phyloP scores from a whole-genome alignment of 1,140 invertebrate species.

The Drusus annulatus region DNA sequence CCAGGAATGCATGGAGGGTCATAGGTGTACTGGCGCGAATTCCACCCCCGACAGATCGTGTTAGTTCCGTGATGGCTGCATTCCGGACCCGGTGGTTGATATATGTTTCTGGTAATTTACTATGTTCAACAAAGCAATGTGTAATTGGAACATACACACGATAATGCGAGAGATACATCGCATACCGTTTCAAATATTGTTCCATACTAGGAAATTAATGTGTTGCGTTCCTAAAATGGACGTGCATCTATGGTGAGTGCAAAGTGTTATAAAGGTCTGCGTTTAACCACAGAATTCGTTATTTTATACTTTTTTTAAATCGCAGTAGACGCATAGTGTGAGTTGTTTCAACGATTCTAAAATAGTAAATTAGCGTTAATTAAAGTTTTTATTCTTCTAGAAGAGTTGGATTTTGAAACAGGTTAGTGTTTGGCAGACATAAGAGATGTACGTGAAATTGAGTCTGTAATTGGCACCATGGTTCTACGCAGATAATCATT shows the following conservation, averaged over 20 bases:
- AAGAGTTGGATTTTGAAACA: neutral
- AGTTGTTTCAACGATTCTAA: too few species aligned
- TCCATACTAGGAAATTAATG: too few species aligned
- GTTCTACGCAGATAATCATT: neutral
- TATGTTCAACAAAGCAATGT: conserved; percentile 6
- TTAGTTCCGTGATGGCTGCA: neutral
- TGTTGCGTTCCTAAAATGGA: too few species aligned
- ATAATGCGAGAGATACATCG: conserved; percentile 1
- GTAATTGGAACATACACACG: conserved; percentile 9
- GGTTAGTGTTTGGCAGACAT: neutral
- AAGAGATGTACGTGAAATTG: neutral
- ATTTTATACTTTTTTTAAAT: too few species aligned
- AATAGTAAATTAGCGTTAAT: too few species aligned
- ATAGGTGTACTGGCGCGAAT: conserved; percentile 8
- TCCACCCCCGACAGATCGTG: conserved; percentile 20
- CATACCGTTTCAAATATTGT: too few species aligned
- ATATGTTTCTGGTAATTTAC: conserved; percentile 14
- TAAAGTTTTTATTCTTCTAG: too few species aligned
- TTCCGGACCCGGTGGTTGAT: neutral
- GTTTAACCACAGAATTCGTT: too few species aligned
- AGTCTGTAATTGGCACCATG: neutral
- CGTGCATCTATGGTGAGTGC: too few species aligned
- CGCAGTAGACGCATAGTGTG: too few species aligned
- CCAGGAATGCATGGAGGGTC: conserved; percentile 14
- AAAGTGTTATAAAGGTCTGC: too few species aligned